These are phyloP conservation scores for Caenorhabditis briggsae DNA, from an alignment of 1,140 invertebrate genomes.

Conservation along the genomic window DNA sequence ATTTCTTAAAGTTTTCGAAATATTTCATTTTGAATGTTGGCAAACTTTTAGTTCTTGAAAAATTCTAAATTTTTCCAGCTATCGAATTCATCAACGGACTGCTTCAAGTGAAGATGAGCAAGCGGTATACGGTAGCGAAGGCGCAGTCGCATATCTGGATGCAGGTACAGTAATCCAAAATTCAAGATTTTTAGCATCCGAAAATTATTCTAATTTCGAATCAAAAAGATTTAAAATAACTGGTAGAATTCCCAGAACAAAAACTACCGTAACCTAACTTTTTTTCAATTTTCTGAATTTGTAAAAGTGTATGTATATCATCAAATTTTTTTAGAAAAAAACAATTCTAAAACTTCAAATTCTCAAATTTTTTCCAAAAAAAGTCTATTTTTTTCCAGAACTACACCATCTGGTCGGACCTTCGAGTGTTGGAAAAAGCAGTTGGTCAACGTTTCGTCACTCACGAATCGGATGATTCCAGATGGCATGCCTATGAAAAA, in stretches of 20 bases:
- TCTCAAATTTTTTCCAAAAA: no score
- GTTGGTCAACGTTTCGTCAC: constrained; percentile 90
- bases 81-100: constrained; percentile 98
- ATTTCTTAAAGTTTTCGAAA: no score
- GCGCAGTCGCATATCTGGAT: constrained; percentile 93
- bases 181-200: no score
- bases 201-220: no score
- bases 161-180: constrained; percentile 81
- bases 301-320: no score
- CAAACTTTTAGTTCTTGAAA: no score
- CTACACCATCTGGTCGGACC: constrained; percentile 93
- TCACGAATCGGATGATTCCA: constrained; percentile 93
- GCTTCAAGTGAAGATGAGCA: constrained; percentile 97
- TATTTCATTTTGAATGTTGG: no score
- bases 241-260: no score
- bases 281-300: constrained; percentile 29
- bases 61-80: constrained; percentile 82
- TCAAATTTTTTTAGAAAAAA: not conserved
- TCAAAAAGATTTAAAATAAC: no score
- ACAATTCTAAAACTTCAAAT: no score
- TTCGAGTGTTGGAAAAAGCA: constrained; percentile 88
- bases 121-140: constrained; percentile 96
- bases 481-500: constrained; percentile 84
- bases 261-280: constrained; percentile 58
- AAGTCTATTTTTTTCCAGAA: constrained; percentile 85